phyloP scores from a whole-genome alignment of 2,113 vertebrate species.

The Dascyllus trimaculatus region DNA sequence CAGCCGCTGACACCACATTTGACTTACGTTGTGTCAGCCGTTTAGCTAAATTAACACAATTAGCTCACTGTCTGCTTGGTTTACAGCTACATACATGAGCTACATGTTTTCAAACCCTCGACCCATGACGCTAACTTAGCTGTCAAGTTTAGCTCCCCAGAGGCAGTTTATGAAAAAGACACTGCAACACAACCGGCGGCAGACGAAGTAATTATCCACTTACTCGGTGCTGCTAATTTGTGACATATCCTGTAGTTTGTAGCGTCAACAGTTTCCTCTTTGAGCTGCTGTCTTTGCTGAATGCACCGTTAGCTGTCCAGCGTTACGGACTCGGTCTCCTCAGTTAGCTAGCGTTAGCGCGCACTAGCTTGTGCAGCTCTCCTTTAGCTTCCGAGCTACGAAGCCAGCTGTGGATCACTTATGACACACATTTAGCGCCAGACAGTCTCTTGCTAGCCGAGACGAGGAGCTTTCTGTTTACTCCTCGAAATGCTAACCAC shows the following conservation, averaged over 20 bases:
- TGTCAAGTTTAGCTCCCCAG: conserved; percentile 64
- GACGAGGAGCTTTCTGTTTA: not conserved
- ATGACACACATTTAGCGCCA: not conserved
- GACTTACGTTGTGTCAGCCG: not conserved
- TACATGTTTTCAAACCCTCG: not conserved
- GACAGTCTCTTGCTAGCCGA: not conserved
- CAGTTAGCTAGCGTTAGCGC: conserved; percentile 70
- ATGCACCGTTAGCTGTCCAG: not conserved
- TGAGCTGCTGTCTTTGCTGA: not conserved
- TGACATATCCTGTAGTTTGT: not conserved
- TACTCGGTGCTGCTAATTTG: conserved; percentile 39
- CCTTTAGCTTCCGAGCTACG: conserved; percentile 22
- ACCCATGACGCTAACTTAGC: conserved; percentile 52
- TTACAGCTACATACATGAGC: not conserved
- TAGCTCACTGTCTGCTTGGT: not conserved
- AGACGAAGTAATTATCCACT: not conserved
- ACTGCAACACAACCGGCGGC: not conserved
- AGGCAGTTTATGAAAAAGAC: conserved; percentile 7
- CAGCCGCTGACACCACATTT: conserved; percentile 9
- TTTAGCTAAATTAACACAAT: not conserved
- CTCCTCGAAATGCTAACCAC: conserved; percentile 18
- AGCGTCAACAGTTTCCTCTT: not conserved
- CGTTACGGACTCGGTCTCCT: conserved; percentile 20
- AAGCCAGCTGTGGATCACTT: conserved; percentile 29
- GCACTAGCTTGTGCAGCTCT: conserved; percentile 45